phyloP scores from a whole-genome alignment of 2,888 invertebrate species.

The Pandemis heparana region DNA sequence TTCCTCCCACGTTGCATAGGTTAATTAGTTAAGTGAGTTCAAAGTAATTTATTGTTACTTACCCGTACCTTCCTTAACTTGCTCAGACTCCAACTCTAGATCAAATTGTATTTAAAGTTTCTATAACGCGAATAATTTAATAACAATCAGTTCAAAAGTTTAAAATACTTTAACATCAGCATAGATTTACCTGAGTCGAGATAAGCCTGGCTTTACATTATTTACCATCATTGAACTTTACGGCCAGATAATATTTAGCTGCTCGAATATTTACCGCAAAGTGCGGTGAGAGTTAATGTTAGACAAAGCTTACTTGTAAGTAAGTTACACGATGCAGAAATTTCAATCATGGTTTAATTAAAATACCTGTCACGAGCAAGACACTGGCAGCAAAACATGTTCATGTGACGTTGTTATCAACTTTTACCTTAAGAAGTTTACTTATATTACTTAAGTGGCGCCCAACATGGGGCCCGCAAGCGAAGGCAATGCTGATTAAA shows the following conservation, averaged over 20 bases:
- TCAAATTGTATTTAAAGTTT: neutral
- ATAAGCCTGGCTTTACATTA: constrained; percentile 6
- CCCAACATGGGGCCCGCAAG: constrained; percentile 12
- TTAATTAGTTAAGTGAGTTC: constrained; percentile 15
- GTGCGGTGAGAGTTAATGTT: constrained; percentile 20
- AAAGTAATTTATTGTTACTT: constrained; percentile 13
- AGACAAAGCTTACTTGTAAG: constrained; percentile 29
- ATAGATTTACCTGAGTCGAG: neutral
- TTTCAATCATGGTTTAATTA: constrained; percentile 22
- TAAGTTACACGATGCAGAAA: constrained; percentile 20
- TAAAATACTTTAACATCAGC: constrained; percentile 2
- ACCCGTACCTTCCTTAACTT: neutral
- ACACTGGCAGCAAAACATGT: neutral
- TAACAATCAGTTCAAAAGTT: neutral
- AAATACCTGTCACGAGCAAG: constrained; percentile 19
- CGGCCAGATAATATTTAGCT: constrained; percentile 1
- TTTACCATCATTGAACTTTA: constrained; percentile 7
- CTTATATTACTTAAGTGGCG: neutral
- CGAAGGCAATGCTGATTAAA: constrained; percentile 7
- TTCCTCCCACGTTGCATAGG: constrained; percentile 5
- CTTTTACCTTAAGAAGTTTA: neutral
- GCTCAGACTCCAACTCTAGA: neutral
- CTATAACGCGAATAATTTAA: neutral
- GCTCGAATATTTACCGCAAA: constrained; percentile 9
- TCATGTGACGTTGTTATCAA: constrained; percentile 15